These are phyloP conservation scores for Caligus rogercresseyi DNA, from an alignment of 1,140 invertebrate genomes.

Conservation along the genomic window DNA sequence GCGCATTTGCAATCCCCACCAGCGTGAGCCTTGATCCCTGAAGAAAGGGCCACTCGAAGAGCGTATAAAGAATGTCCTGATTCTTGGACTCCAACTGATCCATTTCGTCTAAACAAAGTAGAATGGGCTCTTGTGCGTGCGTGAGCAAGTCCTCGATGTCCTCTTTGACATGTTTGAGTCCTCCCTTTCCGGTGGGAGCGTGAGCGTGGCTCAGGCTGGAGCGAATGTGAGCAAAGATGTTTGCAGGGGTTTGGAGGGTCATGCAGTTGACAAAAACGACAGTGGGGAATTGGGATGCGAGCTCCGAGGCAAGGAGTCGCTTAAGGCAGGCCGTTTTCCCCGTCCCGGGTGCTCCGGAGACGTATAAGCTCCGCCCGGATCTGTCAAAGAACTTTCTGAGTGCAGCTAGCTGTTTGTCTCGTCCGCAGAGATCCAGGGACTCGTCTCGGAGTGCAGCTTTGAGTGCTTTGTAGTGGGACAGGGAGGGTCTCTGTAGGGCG, in stretches of 20 bases:
- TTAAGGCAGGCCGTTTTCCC: slow-evolving; percentile 80
- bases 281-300: slow-evolving; percentile 28
- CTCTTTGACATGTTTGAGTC: neutral
- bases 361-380: slow-evolving; percentile 49
- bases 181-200: slow-evolving; percentile 18
- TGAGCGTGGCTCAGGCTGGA: slow-evolving; percentile 21
- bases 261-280: slow-evolving; percentile 63
- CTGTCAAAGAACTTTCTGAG: neutral
- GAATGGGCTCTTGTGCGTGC: slow-evolving; percentile 6
- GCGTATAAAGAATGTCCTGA: slow-evolving; percentile 70
- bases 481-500: neutral
- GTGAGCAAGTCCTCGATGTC: neutral
- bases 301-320: slow-evolving; percentile 45
- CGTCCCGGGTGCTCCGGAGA: slow-evolving; percentile 87
- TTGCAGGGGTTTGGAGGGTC: slow-evolving; percentile 47
- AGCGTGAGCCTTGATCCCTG: slow-evolving; percentile 52
- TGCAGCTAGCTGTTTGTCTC: neutral
- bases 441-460: neutral
- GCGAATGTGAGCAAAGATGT: slow-evolving; percentile 41
- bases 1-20: slow-evolving; percentile 84
- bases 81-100: slow-evolving; percentile 69
- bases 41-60: slow-evolving; percentile 79
- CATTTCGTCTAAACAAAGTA: slow-evolving; percentile 87
- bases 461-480: neutral
- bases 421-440: neutral